phyloP scores from a whole-genome alignment of 2,797 vertebrate genomes.

The Propithecus deckenii region DNA sequence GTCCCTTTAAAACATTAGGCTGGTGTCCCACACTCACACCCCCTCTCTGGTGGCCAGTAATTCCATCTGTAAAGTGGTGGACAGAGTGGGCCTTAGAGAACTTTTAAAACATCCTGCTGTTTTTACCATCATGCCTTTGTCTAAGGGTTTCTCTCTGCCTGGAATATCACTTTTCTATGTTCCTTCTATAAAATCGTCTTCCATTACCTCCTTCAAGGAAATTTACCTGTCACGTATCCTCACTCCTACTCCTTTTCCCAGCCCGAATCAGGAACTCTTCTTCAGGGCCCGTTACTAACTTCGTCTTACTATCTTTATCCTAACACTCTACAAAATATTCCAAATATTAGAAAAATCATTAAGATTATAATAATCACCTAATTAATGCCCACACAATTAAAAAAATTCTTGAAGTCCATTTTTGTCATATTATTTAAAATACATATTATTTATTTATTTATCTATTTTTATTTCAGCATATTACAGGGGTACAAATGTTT shows the following conservation, averaged over 20 bases:
- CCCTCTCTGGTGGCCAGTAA: neutral
- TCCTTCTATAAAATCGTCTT: neutral
- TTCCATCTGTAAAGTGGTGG: neutral
- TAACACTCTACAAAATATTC: neutral
- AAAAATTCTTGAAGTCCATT: neutral
- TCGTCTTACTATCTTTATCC: neutral
- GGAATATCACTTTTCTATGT: neutral
- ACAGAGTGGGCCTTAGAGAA: neutral
- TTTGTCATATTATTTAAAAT: neutral
- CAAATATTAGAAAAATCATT: neutral
- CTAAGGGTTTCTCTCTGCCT: neutral
- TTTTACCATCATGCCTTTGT: neutral
- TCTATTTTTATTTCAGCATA: too few relatives aligned
- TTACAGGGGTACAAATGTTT: too few relatives aligned
- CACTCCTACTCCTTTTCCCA: rapidly evolving
- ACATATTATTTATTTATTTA: neutral
- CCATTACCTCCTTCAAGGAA: neutral
- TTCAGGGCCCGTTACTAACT: rapidly evolving
- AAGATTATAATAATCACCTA: neutral
- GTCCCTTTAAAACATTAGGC: neutral
- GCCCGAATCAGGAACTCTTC: neutral
- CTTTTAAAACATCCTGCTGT: neutral
- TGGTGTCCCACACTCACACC: neutral
- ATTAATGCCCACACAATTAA: neutral
- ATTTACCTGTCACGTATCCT: rapidly evolving